A percentile compares a stretch with the other conserved stretches of the same genome.
These are phyloP conservation scores for Eumerus sabulonum DNA, from an alignment of 2,888 invertebrate species.

Conservation along the genomic window DNA sequence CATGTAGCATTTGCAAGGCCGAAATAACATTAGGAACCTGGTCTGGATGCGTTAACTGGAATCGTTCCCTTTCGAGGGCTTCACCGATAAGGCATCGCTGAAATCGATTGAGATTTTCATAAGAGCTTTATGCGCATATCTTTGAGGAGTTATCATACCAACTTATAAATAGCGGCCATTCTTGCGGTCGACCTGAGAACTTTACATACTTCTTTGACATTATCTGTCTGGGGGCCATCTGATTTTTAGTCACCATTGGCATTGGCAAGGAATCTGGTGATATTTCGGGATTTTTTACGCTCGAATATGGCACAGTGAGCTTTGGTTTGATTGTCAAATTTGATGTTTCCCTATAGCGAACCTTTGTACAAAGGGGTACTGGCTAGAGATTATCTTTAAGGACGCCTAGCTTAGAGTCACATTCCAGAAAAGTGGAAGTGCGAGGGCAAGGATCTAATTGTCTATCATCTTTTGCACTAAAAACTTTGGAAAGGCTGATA, in stretches of 20 bases:
- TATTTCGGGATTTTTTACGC: too few species aligned
- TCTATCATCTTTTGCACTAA: too few species aligned
- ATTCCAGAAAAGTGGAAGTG: too few species aligned
- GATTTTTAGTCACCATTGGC: conserved; percentile 2
- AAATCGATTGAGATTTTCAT: conserved; percentile 13
- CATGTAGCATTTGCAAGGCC: conserved; percentile 8
- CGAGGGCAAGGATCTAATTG: too few species aligned
- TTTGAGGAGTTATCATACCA: conserved; percentile 18
- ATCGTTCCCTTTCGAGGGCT: conserved; percentile 3
- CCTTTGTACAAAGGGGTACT: not conserved
- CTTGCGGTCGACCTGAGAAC: conserved; percentile 23
- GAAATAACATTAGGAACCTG: conserved; percentile 3
- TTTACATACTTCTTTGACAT: conserved; percentile 6
- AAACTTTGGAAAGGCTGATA: too few species aligned
- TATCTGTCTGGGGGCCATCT: conserved; percentile 18
- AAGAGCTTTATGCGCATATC: conserved; percentile 6
- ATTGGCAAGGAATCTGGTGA: too few species aligned
- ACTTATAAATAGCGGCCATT: too few species aligned
- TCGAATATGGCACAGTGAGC: too few species aligned
- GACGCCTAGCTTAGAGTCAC: too few species aligned
- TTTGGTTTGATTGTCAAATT: too few species aligned
- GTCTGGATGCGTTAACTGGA: conserved; percentile 1
- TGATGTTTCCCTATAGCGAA: too few species aligned
- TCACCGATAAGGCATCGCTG: conserved; percentile 25
- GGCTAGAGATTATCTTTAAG: too few species aligned